Percentiles rank a stretch among this genome's conserved stretches.
These are phyloP conservation scores for Oreochromis niloticus DNA, from an alignment of 2,113 vertebrate species.

Conservation along the genomic window DNA sequence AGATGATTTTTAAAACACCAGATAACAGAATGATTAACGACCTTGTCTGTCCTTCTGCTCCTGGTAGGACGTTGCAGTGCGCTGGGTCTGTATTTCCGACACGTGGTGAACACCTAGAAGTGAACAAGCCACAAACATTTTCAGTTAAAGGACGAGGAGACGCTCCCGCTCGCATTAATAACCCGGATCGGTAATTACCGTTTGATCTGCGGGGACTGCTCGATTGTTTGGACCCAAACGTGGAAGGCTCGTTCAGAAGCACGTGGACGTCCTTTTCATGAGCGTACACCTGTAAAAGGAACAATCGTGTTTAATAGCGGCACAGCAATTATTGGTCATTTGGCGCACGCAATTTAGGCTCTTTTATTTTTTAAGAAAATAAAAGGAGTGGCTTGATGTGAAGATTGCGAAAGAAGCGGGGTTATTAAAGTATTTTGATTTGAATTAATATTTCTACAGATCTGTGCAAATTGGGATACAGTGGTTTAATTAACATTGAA, in stretches of 20 bases:
- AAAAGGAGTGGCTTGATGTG: neutral
- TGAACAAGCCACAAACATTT: neutral
- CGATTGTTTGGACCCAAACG: slow-evolving; percentile 72
- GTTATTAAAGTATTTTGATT: neutral
- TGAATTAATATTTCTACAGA: neutral
- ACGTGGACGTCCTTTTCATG: slow-evolving; percentile 76
- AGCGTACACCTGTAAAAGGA: slow-evolving; percentile 78
- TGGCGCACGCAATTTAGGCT: slow-evolving; percentile 22
- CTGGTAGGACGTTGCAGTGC: slow-evolving; percentile 75
- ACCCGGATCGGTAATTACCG: slow-evolving; percentile 69
- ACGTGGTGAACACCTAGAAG: slow-evolving; percentile 51
- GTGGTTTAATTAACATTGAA: neutral
- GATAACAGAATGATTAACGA: slow-evolving; percentile 25
- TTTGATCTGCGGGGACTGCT: slow-evolving; percentile 72
- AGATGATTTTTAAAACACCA: neutral
- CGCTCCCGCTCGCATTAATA: neutral
- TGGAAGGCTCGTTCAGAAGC: slow-evolving; percentile 58
- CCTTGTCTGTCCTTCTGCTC: slow-evolving; percentile 83
- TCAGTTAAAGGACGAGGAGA: neutral
- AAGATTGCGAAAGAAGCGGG: neutral
- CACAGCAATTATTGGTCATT: slow-evolving; percentile 62
- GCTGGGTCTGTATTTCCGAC: slow-evolving; percentile 80
- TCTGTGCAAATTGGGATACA: neutral
- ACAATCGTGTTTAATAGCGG: slow-evolving; percentile 42
- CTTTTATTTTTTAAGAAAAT: neutral